Conservation (phyloP, 2,797 vertebrate genomes). For the Crocidura indochinensis region DNA sequence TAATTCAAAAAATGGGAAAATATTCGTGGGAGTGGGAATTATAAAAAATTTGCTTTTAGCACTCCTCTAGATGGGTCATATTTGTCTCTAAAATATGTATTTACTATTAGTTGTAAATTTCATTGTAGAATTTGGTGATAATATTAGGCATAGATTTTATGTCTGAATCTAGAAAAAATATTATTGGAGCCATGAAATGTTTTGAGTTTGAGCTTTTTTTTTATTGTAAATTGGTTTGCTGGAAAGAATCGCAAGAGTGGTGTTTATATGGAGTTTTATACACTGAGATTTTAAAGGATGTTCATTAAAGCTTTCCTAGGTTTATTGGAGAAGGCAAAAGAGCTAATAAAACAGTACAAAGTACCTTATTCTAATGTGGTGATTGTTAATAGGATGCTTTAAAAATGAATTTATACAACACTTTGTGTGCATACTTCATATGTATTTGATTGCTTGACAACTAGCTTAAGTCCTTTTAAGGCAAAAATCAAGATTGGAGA, state of each 20-base stretch:
- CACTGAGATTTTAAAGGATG: too few species aligned
- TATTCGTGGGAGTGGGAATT: constrained; percentile 39
- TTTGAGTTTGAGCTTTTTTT: constrained; percentile 51
- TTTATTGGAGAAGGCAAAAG: constrained; percentile 38
- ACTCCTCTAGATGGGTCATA: not conserved
- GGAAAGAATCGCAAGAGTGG: constrained; percentile 65
- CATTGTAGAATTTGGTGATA: not conserved
- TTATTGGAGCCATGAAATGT: constrained; percentile 43
- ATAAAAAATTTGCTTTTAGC: constrained; percentile 61
- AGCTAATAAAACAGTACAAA: constrained; percentile 40
- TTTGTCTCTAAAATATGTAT: constrained; percentile 54
- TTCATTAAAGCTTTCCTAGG: not conserved
- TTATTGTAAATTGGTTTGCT: constrained; percentile 49
- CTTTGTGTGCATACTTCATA: not conserved
- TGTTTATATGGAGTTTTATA: constrained; percentile 69
- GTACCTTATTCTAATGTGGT: constrained; percentile 69
- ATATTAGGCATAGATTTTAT: constrained; percentile 1
- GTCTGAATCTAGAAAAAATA: constrained; percentile 62
- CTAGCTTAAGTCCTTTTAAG: not conserved
- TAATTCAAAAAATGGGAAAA: constrained; percentile 32
- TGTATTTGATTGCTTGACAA: constrained; percentile 21
- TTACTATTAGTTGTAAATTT: constrained; percentile 51
- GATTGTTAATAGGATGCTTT: constrained; percentile 76
- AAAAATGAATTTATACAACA: constrained; percentile 18
- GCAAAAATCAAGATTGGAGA: not conserved